These are phyloP conservation scores for Pyxicephalus adspersus DNA, from an alignment of 2,113 vertebrate genomes.

Conservation along the genomic window DNA sequence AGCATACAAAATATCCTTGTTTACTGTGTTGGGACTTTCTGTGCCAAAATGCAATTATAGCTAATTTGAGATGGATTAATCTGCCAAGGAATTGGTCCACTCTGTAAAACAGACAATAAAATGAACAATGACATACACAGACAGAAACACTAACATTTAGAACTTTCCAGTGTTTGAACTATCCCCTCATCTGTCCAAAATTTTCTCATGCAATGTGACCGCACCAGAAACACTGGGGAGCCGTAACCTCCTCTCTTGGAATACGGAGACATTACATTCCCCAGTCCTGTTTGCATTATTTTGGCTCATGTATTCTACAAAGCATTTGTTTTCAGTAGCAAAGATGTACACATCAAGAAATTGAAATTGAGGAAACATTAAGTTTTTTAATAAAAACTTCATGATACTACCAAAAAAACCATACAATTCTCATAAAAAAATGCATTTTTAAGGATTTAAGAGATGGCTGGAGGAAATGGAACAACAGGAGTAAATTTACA, in stretches of 20 bases:
- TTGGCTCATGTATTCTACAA: too few species aligned
- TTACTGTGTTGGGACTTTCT: not conserved
- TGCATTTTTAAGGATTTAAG: too few species aligned
- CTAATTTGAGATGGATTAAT: not conserved
- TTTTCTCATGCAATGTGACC: conserved; percentile 18
- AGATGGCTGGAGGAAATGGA: too few species aligned
- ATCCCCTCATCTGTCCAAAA: conserved; percentile 8
- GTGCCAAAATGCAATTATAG: not conserved
- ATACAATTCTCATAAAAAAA: too few species aligned
- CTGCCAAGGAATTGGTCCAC: not conserved
- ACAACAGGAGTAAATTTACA: too few species aligned
- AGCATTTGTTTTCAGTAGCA: too few species aligned
- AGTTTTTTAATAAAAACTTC: too few species aligned
- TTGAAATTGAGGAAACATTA: too few species aligned
- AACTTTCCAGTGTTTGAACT: conserved; percentile 40
- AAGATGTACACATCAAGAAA: too few species aligned
- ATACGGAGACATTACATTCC: not conserved
- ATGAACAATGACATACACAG: conserved; percentile 15
- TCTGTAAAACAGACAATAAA: conserved; percentile 28
- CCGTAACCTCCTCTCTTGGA: not conserved
- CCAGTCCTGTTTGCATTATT: not conserved
- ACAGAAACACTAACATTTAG: conserved; percentile 1
- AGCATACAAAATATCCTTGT: too few species aligned
- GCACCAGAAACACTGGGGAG: conserved; percentile 5
- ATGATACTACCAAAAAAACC: too few species aligned